Evolutionary conservation across 2,113 vertebrate species (phyloP), one percentile per base, ranked within the genome.

Genomic region (Aythya baeri): DNA sequence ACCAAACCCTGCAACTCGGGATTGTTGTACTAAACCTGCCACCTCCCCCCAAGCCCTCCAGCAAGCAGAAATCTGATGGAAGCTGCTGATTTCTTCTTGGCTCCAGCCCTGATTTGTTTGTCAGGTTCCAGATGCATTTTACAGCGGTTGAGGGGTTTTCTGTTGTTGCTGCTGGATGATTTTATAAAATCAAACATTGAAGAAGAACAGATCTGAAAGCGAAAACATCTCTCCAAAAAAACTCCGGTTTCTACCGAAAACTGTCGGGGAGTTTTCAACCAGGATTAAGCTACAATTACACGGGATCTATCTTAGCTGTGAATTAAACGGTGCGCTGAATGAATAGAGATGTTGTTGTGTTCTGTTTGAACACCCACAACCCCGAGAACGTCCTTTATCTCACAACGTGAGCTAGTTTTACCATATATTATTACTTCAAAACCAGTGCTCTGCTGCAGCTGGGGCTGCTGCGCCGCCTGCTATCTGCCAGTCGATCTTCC

Each of bases 341-440:
- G 88, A 93, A 86, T 71, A 52, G 90, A 43, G 88, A 75, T 83
- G 73, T 78, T 95, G 93, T 78, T 93, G 94, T 90, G 92, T 67
- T 95, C 88, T 86, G 79, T 90, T 90, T 90, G 76, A 96, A 96
- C 95, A 96, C 90, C 95, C 88, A 96, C 95, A 70, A 85, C 75
- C 83, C 22, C 1, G 36, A 83, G 93, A 93, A 88, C 92, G 91
- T 67, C 92, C 57, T 94, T 93, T 71, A 83, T 88, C 92, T 90
- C 5, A 58, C 77, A 87, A 82, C 3, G 2, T 41, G 43, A 38
- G 5, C 55, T 52, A 71, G 23, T 78, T 90, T 84, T 72, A 61
- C 76, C 73, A 41, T 59, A 59, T 52, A 70, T 83, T 86, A 68
- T 71, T 57, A 49, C 83, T 81, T 74, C 73, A 72, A 59, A 78